phyloP scores from a whole-genome alignment of 2,797 vertebrate species.

The Gymnothorax javanicus region DNA sequence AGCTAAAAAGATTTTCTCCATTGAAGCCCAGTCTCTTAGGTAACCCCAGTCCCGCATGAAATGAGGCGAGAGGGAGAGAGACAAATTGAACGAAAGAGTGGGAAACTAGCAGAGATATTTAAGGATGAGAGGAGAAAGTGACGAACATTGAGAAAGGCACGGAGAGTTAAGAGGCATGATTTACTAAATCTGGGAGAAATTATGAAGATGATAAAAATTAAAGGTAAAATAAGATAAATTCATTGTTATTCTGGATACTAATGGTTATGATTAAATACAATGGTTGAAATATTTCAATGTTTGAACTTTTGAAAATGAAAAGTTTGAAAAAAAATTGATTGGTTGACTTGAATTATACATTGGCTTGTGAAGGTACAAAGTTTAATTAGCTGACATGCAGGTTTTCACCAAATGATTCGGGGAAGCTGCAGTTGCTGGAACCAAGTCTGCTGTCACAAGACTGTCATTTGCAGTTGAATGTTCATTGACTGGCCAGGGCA shows the following conservation, averaged over 20 bases:
- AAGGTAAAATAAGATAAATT: slow-evolving; percentile 18
- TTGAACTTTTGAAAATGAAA: not conserved
- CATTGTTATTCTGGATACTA: not conserved
- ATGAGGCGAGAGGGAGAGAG: slow-evolving; percentile 66
- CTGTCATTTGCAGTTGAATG: slow-evolving; percentile 7
- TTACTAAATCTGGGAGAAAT: slow-evolving; percentile 24
- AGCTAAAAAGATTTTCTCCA: slow-evolving; percentile 82
- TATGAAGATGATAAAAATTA: not conserved
- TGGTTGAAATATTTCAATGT: not conserved
- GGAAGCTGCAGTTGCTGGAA: not conserved
- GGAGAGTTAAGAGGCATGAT: slow-evolving; percentile 19
- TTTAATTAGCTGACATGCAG: not conserved
- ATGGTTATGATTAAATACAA: not conserved
- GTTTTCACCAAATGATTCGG: not conserved
- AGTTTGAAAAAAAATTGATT: not conserved
- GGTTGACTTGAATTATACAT: not conserved
- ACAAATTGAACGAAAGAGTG: slow-evolving; percentile 70
- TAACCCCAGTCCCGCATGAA: slow-evolving; percentile 82
- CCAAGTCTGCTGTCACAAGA: not conserved
- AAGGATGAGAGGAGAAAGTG: slow-evolving; percentile 54
- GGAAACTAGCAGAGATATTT: slow-evolving; percentile 70
- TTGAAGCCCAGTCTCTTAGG: slow-evolving; percentile 84
- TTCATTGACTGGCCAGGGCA: not conserved
- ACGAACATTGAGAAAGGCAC: not conserved
- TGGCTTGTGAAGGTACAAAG: not conserved